Evolutionary conservation across 2,113 vertebrate species (phyloP).

Genomic region (Thamnaconus septentrionalis): DNA sequence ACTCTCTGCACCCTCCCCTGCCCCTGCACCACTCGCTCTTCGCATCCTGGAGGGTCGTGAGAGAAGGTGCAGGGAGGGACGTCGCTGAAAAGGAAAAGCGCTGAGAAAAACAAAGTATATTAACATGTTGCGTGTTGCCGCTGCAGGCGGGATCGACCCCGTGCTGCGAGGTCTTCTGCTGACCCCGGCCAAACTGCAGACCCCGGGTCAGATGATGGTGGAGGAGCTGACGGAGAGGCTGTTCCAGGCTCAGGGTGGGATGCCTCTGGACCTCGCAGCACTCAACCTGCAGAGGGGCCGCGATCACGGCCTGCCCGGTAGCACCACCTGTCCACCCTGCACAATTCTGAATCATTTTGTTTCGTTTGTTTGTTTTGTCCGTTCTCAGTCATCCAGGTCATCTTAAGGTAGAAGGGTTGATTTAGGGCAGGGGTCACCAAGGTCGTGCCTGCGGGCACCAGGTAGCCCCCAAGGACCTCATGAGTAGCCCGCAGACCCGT

Average conservation of each 20-base stretch:
- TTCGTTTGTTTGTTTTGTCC: not conserved
- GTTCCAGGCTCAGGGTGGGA: constrained; percentile 79
- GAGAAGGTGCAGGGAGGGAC: constrained; percentile 66
- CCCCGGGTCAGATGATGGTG: constrained; percentile 81
- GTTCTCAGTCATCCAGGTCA: not conserved
- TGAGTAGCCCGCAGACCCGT: too few species aligned
- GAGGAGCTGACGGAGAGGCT: constrained; percentile 80
- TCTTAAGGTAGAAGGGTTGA: too few species aligned
- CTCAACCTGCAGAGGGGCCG: constrained; percentile 83
- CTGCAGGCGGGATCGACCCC: constrained; percentile 79
- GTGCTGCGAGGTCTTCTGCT: constrained; percentile 77
- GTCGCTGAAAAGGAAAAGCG: not conserved
- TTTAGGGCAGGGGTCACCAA: too few species aligned
- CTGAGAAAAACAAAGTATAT: too few species aligned
- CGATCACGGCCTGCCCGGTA: constrained; percentile 86
- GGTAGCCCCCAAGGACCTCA: too few species aligned
- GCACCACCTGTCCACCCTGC: not conserved
- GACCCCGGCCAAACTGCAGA: constrained; percentile 79
- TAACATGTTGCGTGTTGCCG: not conserved
- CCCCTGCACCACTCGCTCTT: constrained; percentile 80
- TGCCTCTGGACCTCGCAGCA: constrained; percentile 83
- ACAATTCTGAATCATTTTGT: not conserved
- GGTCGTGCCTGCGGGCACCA: too few species aligned
- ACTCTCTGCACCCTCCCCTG: constrained; percentile 68
- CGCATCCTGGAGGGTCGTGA: constrained; percentile 78